A percentile compares a stretch with the other conserved stretches of the same genome.
phyloP scores from a whole-genome alignment of 2,113 vertebrate species.

The Piprites chloris region DNA sequence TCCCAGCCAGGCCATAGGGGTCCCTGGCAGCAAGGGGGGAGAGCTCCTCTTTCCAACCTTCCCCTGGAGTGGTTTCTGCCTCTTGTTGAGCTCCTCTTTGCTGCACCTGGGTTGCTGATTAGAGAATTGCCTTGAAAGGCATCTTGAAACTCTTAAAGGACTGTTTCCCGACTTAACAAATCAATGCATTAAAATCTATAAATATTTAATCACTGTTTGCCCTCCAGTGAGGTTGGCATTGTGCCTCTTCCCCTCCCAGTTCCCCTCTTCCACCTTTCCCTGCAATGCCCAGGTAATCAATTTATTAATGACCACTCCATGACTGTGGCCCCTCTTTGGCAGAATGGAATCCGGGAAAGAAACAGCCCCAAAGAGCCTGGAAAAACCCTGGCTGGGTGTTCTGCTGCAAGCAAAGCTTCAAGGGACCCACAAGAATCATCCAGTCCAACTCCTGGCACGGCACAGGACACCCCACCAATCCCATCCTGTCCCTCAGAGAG shows the following conservation, averaged over 20 bases:
- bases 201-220: constrained; percentile 70
- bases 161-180: constrained; percentile 65
- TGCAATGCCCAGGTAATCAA: constrained; percentile 35
- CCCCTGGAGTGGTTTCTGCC: not conserved
- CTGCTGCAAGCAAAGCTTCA: not conserved
- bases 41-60: not conserved
- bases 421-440: not conserved
- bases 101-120: constrained; percentile 45
- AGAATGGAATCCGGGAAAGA: constrained; percentile 4
- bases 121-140: constrained; percentile 31
- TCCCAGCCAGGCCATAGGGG: not conserved
- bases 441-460: not conserved
- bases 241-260: not conserved
- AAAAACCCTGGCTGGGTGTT: not conserved
- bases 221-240: constrained; percentile 31
- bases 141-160: constrained; percentile 12
- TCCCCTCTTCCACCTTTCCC: not conserved
- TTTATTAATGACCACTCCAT: constrained; percentile 45
- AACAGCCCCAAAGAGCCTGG: not conserved
- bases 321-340: not conserved
- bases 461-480: not conserved
- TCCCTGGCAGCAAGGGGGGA: accelerated
- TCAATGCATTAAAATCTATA: constrained; percentile 70
- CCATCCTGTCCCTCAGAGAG: not conserved
- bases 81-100: not conserved